A percentile compares a stretch with the other conserved stretches of the same genome.
Evolutionary conservation across 2,797 vertebrate genomes (phyloP).

Genomic region (Amniataba percoides): DNA sequence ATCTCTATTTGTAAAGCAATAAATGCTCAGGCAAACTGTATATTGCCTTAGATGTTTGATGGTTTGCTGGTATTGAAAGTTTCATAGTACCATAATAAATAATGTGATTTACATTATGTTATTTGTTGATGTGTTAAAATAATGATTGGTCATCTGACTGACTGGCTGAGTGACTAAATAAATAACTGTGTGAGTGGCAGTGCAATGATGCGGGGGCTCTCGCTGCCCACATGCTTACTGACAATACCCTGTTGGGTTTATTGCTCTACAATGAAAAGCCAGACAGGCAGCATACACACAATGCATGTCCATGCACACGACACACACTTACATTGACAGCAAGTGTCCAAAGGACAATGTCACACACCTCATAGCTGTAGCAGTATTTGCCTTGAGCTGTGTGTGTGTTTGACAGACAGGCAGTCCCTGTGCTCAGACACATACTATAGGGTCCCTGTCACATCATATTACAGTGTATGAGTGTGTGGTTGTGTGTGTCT

Average conservation of each 20-base stretch:
- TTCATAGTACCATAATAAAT: not conserved
- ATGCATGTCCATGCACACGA: slow-evolving; percentile 23
- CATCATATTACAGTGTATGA: slow-evolving; percentile 72
- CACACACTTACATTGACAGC: slow-evolving; percentile 54
- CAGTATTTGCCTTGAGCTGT: slow-evolving; percentile 69
- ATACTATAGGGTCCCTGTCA: slow-evolving; percentile 86
- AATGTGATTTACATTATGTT: slow-evolving; percentile 26
- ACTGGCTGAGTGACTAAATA: slow-evolving; percentile 48
- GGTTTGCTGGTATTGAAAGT: slow-evolving; percentile 5
- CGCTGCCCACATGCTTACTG: slow-evolving; percentile 66
- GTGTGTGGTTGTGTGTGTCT: slow-evolving; percentile 49
- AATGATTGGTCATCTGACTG: slow-evolving; percentile 33
- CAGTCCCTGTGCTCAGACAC: slow-evolving; percentile 77
- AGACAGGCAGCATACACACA: slow-evolving; percentile 57
- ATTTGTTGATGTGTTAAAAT: slow-evolving; percentile 33
- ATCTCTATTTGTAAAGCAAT: not conserved
- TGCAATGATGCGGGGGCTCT: slow-evolving; percentile 49
- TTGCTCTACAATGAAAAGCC: slow-evolving; percentile 61
- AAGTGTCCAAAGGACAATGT: slow-evolving; percentile 76
- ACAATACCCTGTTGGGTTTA: slow-evolving; percentile 71
- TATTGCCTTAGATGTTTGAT: not conserved
- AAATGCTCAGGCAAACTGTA: not conserved
- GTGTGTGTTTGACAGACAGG: slow-evolving; percentile 75
- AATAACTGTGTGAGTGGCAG: slow-evolving; percentile 61
- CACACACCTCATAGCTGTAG: slow-evolving; percentile 68